A percentile compares a stretch with the other conserved stretches of the same genome.
Conservation (phyloP, 2,113 vertebrate species). For the Alectura lathami region DNA sequence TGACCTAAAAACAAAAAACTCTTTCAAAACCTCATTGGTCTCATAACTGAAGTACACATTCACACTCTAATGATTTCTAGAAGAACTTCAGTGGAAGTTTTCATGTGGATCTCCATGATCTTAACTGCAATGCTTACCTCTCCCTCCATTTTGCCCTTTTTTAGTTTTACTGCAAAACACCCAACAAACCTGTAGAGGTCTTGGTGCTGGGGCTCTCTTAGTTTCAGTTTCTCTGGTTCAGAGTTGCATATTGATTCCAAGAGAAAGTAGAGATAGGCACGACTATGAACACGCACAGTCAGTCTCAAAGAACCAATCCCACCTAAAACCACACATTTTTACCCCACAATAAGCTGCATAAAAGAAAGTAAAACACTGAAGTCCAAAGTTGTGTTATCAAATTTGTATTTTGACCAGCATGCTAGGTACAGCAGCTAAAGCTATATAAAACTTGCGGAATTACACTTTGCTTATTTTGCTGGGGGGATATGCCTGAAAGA, state of each 20-base stretch:
- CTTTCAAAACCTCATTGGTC: conserved; percentile 9
- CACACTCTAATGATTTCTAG: neutral
- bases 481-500: neutral
- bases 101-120: neutral
- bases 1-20: conserved; percentile 83
- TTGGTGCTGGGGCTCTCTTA: neutral
- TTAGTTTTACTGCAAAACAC: neutral
- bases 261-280: neutral
- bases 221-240: neutral
- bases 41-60: neutral
- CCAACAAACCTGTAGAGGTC: neutral
- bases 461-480: neutral
- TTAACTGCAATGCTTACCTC: neutral
- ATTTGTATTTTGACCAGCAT: neutral
- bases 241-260: neutral
- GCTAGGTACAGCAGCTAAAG: neutral
- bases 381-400: neutral
- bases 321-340: neutral
- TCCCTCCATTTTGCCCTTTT: neutral
- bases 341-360: neutral
- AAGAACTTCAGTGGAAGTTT: neutral
- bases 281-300: neutral
- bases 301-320: neutral
- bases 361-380: neutral
- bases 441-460: neutral